Conservation (phyloP, 2,113 vertebrate species). For the Podilymbus podiceps region DNA sequence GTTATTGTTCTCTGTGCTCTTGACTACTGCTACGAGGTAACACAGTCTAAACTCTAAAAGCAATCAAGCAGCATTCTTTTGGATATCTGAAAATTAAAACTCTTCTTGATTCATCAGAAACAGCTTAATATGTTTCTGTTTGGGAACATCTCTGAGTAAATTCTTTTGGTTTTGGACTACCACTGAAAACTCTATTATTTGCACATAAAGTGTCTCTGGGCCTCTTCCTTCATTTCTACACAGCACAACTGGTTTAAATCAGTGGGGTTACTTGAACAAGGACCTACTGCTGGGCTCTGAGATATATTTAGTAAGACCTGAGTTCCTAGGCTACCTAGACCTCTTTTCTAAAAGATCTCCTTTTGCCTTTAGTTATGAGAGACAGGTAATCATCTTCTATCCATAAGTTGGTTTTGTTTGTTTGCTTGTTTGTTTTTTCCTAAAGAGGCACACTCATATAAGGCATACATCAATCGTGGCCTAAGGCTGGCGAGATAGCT, state of each 20-base stretch:
- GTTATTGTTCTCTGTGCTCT: background rate
- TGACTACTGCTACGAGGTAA: background rate
- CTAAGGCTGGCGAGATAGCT: background rate
- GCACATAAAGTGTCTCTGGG: background rate
- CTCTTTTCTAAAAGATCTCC: background rate
- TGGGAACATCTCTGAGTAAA: background rate
- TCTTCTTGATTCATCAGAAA: background rate
- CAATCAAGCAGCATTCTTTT: background rate
- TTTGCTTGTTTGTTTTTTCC: background rate
- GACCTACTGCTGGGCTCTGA: background rate
- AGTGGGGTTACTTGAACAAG: background rate
- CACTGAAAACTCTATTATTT: background rate
- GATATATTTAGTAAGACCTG: background rate
- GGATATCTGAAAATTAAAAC: background rate
- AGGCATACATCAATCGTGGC: background rate
- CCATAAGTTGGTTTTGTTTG: background rate
- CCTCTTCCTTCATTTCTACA: background rate
- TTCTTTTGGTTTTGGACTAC: background rate
- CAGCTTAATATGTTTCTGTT: background rate
- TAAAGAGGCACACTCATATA: background rate
- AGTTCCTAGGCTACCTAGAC: background rate
- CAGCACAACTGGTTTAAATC: constrained; percentile 23
- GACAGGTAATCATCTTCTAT: background rate
- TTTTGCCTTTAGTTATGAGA: background rate
- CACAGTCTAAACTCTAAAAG: background rate